phyloP scores from a whole-genome alignment of 2,113 vertebrate genomes.

The Ageneiosus marmoratus region DNA sequence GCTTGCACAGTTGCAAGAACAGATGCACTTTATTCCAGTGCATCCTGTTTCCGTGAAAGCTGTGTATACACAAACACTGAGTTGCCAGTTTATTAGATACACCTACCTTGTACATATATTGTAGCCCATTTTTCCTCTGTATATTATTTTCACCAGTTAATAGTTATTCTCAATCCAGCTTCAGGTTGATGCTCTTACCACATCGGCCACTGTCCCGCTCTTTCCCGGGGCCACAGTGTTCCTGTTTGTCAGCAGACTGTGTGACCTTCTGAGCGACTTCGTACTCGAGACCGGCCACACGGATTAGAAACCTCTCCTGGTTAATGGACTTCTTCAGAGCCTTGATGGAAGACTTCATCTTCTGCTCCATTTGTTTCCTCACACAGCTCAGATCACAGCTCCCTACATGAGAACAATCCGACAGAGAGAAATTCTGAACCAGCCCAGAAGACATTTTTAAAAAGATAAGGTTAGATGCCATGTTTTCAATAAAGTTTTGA shows the following conservation, averaged over 20 bases:
- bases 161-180: background rate
- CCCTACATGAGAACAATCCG: conserved; percentile 66
- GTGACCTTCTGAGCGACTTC: conserved; percentile 90
- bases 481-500: background rate
- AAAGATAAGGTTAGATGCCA: background rate
- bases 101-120: background rate
- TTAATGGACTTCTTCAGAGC: conserved; percentile 96
- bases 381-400: conserved; percentile 89
- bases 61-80: background rate
- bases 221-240: conserved; percentile 83
- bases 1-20: background rate
- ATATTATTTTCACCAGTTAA: background rate
- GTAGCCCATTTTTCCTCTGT: background rate
- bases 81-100: background rate
- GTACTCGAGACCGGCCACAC: conserved; percentile 90
- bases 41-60: background rate
- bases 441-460: background rate
- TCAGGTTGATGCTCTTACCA: conserved; percentile 80
- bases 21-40: background rate
- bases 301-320: conserved; percentile 94
- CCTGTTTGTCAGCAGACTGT: conserved; percentile 66
- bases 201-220: conserved; percentile 85
- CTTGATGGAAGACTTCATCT: conserved; percentile 91
- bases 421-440: background rate
- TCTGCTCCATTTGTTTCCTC: conserved; percentile 88